Conservation (phyloP, 2,113 vertebrate species). For the Chrysemys picta region DNA sequence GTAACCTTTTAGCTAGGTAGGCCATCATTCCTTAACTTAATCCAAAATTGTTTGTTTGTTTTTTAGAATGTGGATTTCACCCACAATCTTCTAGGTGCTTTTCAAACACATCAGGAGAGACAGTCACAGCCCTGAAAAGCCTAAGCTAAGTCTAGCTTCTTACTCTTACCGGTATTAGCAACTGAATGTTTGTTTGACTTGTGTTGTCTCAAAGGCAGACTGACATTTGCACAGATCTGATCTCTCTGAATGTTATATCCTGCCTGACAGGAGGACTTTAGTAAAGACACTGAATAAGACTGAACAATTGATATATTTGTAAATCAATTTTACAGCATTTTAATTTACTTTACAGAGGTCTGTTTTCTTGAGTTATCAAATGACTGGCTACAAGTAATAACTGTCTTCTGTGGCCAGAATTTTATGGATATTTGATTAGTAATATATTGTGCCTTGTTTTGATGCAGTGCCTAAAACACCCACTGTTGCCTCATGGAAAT, state of each 20-base stretch:
- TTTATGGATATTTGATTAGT: background rate
- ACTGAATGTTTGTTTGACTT: rapidly evolving
- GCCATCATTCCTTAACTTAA: background rate
- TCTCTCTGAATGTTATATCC: background rate
- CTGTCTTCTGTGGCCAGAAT: background rate
- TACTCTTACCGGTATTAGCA: background rate
- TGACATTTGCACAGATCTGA: slow-evolving; percentile 49
- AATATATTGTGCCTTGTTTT: background rate
- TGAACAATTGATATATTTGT: background rate
- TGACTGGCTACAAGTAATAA: background rate
- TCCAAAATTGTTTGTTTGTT: background rate
- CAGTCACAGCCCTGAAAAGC: background rate
- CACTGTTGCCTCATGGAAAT: background rate
- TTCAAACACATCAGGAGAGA: background rate
- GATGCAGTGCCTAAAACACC: background rate
- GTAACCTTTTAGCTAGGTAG: background rate
- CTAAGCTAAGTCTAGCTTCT: background rate
- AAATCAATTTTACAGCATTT: slow-evolving; percentile 22
- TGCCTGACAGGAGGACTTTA: slow-evolving; percentile 17
- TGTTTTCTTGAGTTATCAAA: background rate
- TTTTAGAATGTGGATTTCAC: background rate
- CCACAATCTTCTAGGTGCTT: background rate
- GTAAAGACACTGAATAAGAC: background rate
- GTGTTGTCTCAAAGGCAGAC: slow-evolving; percentile 5
- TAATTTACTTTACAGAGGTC: background rate